Evolutionary conservation across 2,797 vertebrate species (phyloP), one percentile per base, ranked within the genome.

Genomic region (Pangasius macronema): DNA sequence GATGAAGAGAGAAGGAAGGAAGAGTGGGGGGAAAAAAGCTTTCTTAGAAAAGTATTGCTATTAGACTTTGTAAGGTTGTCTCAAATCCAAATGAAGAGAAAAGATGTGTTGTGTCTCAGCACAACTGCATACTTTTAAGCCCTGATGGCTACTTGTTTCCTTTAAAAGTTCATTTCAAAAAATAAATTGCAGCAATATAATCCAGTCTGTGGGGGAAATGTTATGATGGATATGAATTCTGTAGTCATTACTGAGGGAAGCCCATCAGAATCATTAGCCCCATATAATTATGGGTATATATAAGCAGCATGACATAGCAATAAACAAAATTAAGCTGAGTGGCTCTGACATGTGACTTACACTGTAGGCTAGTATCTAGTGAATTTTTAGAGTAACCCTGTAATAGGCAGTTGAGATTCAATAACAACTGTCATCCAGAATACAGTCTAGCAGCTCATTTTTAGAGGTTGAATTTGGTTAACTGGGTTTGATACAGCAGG

Each of bases 91-190:
- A 83, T 81, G 39, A 86, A 81, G 39, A 53, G 46, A 67, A 87
- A 59, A 0, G 22, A n/a, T 27, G 61, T 39, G 72, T 75, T 39
- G 65, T 75, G 51, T 53, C 76, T 85, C 22, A 84, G 53, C 61
- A 61, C 53, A 30, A 77, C 70, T 51, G 80, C 70, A 61, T 51
- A 70, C 46, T 82, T 88, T 87, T 82, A 70, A 85, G 67, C 55
- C 14, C 42, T 72, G 82, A 82, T 85, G 76, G 83, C 70, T 85
- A n/a, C 22, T 79, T 87, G 86, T 61, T 73, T 89, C 46, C 68
- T 87, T 80, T 59, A 80, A 39, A 70, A 81, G 59, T 46, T 87
- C 27, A 70, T 61, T 77, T 42, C 46, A 77, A 79, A 68, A 42
- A 67, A 84, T 46, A 33, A 59, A 59, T 27, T 27, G 20, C 33